Base-by-base conservation (phyloP, 2,888 invertebrate genomes). In the Ochropleura plecta region DNA sequence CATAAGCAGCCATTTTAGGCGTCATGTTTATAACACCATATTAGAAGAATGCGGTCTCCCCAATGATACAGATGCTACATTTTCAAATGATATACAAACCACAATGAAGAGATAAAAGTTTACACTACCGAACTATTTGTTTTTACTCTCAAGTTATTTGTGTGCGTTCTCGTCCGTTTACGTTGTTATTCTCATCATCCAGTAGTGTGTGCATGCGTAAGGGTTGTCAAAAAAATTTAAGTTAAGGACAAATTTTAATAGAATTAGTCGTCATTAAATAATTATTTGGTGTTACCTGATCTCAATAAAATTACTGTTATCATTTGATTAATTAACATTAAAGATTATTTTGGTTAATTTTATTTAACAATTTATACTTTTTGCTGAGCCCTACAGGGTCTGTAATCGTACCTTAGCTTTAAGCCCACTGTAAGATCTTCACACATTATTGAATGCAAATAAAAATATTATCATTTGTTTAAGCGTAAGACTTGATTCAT, bases 151-250 rank as follows among this genome's bases (percentile, higher is more conserved):
- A 73, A 78, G 70, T 81, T 87, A 85, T 87, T 88, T 87, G 84
- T 86, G 88, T 88, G 82, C 73, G 85, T 89, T 88, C 87, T 83
- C 81, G 78, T 84, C 73, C 84, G 87, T 88, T 89, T 88, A 87
- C 83, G 84, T 85, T 79, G 83, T 84, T 83, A 87, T 80, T 88
- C 84, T 84, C 88, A 82, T 88, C 89, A 83, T 78, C 42, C 44
- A 46, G 68, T 68, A 75, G 55, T 48, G 62, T 70, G 62, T 57
- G 70, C 20, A 60, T 66, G 67, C 63, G 65, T 69, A 20, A 62
- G 84, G 85, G 83, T 42, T 83, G 83, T n/a, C 79, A 68, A 3
- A 6, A 53, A 53, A 48, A 48, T 12, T 10, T 12, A 48, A 48
- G 46, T 3, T 12, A 5, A 48, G 20, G 16, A 1, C 8, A 30